Evolutionary conservation across 2,888 invertebrate species (phyloP), one percentile per base, ranked within the genome.

Genomic region (Leucania comma): DNA sequence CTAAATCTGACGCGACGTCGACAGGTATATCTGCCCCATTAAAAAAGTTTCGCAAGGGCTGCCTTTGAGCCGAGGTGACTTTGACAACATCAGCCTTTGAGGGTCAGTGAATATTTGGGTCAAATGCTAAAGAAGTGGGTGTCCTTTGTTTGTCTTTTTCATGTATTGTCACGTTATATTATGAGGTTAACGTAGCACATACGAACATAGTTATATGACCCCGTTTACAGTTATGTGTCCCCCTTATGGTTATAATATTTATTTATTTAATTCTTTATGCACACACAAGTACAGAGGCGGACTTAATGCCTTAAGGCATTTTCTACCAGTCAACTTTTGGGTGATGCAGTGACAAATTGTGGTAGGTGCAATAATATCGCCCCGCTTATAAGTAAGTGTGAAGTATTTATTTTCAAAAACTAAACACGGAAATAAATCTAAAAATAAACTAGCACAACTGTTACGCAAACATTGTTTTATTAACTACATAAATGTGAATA

Each of bases 81-180:
- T 75, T 77, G 77, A 77, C 58, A 57, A 58, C 53, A 68, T 60
- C 57, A 58, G 46, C 9, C 14, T 77, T 71, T 70, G 32, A 70
- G 50, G 62, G 58, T 75, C 77, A 77, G 20, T 75, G 75, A 77
- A 77, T 77, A 71, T 75, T 62, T 75, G 62, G 77, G 78, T 77
- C 75, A 54, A 35, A 69, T 26, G 51, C 54, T 46, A 12, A 26
- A 50, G 35, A 48, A 62, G 46, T 59, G 29, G 20, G 54, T 60
- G n/a, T 58, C 29, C 38, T 58, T 76, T 76, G 61, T 69, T 76
- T 62, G 46, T 58, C 38, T 56, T 50, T 8, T 65, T 48, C 51
- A 42, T 38, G 67, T 53, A 58, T 65, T 65, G 56, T 74, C 14
- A 57, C 14, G 35, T 26, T 22, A 22, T 10, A 50, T 35, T 5